These are phyloP conservation scores for Stegophylla sp. DNA, from an alignment of 2,888 invertebrate genomes.

Conservation along the genomic window DNA sequence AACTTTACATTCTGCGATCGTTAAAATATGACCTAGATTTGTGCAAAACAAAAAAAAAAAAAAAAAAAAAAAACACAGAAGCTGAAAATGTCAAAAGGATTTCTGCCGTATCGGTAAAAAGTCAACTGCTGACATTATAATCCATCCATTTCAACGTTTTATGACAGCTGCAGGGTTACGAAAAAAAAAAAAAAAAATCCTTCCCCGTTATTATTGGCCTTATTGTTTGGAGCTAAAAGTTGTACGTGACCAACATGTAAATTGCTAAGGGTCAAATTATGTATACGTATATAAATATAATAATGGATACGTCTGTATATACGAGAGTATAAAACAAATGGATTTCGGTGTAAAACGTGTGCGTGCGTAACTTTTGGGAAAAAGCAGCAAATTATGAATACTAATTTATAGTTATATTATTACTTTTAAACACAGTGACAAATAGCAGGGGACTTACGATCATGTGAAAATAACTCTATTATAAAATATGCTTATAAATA, in stretches of 20 bases:
- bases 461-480: background rate
- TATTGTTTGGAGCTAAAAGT: constrained; percentile 56
- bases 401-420: constrained; percentile 30
- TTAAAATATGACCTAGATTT: constrained; percentile 50
- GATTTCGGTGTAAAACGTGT: constrained; percentile 24
- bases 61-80: constrained; percentile 55
- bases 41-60: too few species aligned
- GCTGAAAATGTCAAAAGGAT: constrained; percentile 59
- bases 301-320: background rate
- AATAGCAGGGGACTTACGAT: background rate
- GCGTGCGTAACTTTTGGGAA: constrained; percentile 23
- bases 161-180: constrained; percentile 42
- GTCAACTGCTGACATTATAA: constrained; percentile 59
- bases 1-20: constrained; percentile 42
- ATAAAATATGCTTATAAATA: background rate
- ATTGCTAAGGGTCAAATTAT: constrained; percentile 50
- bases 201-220: constrained; percentile 52
- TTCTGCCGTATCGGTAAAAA: constrained; percentile 57
- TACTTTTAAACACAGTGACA: constrained; percentile 17
- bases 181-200: constrained; percentile 38
- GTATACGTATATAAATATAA: constrained; percentile 11
- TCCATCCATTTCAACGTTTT: constrained; percentile 56
- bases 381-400: constrained; percentile 34
- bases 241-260: constrained; percentile 55
- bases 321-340: constrained; percentile 32